phyloP scores from a whole-genome alignment of 2,797 vertebrate genomes.

The Coluber constrictor region DNA sequence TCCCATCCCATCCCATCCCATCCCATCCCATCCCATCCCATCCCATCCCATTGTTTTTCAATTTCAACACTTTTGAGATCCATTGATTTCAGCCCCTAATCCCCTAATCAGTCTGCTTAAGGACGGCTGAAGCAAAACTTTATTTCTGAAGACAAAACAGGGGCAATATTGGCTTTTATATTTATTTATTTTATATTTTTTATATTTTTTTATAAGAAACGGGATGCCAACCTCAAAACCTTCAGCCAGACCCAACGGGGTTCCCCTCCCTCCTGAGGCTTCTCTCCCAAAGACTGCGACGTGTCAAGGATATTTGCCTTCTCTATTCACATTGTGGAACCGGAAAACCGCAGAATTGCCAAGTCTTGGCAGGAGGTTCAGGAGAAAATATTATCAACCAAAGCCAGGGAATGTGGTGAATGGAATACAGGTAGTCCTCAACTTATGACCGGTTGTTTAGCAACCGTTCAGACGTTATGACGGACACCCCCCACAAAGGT shows the following conservation, averaged over 20 bases:
- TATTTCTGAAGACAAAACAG: not conserved
- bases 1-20: no score
- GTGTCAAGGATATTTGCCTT: not conserved
- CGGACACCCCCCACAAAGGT: not conserved
- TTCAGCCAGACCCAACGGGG: not conserved
- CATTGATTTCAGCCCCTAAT: no score
- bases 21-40: no score
- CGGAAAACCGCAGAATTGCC: not conserved
- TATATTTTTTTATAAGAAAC: not conserved
- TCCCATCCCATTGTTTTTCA: no score
- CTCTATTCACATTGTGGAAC: not conserved
- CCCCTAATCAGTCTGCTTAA: not conserved
- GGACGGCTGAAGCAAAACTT: not conserved
- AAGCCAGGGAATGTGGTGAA: not conserved
- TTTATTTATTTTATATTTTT: no score
- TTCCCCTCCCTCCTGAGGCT: not conserved
- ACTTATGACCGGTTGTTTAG: not conserved
- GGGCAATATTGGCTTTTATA: not conserved
- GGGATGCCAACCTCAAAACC: not conserved
- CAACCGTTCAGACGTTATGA: not conserved
- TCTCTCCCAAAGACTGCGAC: not conserved
- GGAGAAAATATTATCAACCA: not conserved
- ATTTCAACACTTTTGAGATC: no score
- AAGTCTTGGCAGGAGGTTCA: not conserved
- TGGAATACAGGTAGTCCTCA: not conserved